These are phyloP conservation scores for Malurus cyaneus DNA, from an alignment of 2,113 vertebrate species.

Conservation along the genomic window DNA sequence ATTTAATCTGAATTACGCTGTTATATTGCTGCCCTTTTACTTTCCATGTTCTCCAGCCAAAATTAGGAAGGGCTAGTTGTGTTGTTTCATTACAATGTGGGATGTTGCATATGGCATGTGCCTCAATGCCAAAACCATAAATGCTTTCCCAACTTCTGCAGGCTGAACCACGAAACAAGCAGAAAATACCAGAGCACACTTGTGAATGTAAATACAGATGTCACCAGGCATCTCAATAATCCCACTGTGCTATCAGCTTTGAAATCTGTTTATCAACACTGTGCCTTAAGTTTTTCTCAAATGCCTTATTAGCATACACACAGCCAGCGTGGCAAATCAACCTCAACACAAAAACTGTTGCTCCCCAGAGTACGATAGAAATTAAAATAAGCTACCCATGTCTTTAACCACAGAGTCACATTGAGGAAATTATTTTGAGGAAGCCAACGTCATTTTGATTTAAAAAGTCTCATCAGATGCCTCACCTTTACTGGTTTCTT, in stretches of 20 bases:
- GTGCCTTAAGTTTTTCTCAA: slow-evolving; percentile 7
- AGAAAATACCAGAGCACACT: neutral
- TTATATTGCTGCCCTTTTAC: neutral
- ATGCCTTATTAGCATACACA: neutral
- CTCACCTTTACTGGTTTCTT: neutral
- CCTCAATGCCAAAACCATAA: neutral
- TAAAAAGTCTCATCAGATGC: neutral
- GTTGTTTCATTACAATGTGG: neutral
- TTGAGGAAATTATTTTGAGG: neutral
- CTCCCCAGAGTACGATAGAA: neutral
- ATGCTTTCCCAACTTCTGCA: neutral
- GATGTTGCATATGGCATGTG: rapidly evolving
- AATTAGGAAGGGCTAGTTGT: neutral
- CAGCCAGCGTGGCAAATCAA: neutral
- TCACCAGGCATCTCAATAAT: neutral
- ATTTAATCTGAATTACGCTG: neutral
- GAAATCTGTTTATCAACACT: slow-evolving; percentile 20
- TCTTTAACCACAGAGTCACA: neutral
- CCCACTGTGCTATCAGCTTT: neutral
- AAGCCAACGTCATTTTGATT: neutral
- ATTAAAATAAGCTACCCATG: neutral
- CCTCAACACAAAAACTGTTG: neutral
- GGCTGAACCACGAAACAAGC: neutral
- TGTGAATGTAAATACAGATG: neutral
- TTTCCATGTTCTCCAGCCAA: neutral